Percentiles rank a stretch among this genome's conserved stretches.
phyloP scores from a whole-genome alignment of 2,113 vertebrate genomes.

The Pongo pygmaeus region DNA sequence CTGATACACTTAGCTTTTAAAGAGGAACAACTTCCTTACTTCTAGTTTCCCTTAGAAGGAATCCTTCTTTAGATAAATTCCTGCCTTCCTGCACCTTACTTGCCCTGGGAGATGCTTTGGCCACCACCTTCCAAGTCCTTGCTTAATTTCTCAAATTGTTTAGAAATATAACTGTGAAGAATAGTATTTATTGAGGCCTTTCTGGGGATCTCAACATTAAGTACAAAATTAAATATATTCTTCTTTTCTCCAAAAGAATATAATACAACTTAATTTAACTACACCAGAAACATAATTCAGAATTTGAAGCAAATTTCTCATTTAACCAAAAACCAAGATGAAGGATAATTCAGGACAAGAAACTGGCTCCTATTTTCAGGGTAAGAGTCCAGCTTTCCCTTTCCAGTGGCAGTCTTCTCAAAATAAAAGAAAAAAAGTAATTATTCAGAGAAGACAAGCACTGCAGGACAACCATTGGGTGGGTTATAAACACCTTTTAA shows the following conservation, averaged over 20 bases:
- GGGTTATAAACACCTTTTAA: background rate
- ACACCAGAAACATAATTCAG: background rate
- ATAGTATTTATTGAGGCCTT: background rate
- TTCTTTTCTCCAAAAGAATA: background rate
- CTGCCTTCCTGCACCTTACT: background rate
- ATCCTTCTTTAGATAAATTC: background rate
- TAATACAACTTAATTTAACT: background rate
- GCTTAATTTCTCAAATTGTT: background rate
- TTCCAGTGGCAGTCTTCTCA: background rate
- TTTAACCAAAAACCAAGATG: background rate
- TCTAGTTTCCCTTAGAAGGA: background rate
- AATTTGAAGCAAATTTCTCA: background rate
- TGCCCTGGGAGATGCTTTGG: background rate
- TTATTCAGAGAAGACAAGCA: background rate
- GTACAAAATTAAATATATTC: background rate
- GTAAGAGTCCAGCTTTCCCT: background rate
- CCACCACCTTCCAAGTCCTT: background rate
- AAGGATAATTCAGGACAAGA: background rate
- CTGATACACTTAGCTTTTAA: background rate
- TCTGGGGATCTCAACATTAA: background rate
- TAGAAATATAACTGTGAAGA: background rate
- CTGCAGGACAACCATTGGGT: rapidly evolving
- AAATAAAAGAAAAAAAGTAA: background rate
- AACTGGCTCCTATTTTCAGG: background rate
- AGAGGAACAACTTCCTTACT: background rate